These are phyloP conservation scores for Meiosimyza platycephala DNA, from an alignment of 2,888 invertebrate species.

Conservation along the genomic window DNA sequence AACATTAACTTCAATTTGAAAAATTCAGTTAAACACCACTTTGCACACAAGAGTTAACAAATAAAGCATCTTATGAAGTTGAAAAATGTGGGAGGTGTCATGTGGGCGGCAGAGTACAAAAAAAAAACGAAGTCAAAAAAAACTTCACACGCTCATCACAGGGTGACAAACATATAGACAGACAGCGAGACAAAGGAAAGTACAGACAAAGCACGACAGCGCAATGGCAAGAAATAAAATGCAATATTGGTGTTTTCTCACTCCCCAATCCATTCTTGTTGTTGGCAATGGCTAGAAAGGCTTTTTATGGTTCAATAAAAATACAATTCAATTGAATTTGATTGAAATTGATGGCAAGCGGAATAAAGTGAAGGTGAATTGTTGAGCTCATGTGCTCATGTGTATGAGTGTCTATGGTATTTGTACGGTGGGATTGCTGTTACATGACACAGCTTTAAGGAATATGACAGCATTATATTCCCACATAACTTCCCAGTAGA, in stretches of 20 bases:
- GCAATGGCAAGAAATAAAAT: constrained; percentile 1
- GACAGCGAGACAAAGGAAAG: not conserved
- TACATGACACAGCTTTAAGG: not conserved
- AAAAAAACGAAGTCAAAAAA: not conserved
- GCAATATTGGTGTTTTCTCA: not conserved
- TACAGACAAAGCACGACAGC: constrained; percentile 3
- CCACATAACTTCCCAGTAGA: too few relatives aligned
- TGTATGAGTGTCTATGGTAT: constrained; percentile 10
- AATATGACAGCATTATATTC: too few relatives aligned
- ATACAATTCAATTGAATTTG: constrained; percentile 47
- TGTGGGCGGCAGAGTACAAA: not conserved
- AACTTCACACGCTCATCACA: constrained; percentile 11
- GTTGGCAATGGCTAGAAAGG: constrained; percentile 30
- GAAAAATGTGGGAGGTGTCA: too few relatives aligned
- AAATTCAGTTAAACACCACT: too few relatives aligned
- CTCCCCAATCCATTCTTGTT: constrained; percentile 4
- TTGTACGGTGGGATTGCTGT: not conserved
- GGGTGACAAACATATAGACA: not conserved
- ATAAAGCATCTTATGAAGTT: too few relatives aligned
- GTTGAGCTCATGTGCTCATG: not conserved
- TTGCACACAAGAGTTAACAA: too few relatives aligned
- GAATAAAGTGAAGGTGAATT: constrained; percentile 22
- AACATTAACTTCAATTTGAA: too few relatives aligned
- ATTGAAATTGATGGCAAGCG: constrained; percentile 41
- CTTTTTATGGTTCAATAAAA: constrained; percentile 49